These are phyloP conservation scores for Notodonta dromedarius DNA, from an alignment of 2,888 invertebrate genomes.

Conservation along the genomic window DNA sequence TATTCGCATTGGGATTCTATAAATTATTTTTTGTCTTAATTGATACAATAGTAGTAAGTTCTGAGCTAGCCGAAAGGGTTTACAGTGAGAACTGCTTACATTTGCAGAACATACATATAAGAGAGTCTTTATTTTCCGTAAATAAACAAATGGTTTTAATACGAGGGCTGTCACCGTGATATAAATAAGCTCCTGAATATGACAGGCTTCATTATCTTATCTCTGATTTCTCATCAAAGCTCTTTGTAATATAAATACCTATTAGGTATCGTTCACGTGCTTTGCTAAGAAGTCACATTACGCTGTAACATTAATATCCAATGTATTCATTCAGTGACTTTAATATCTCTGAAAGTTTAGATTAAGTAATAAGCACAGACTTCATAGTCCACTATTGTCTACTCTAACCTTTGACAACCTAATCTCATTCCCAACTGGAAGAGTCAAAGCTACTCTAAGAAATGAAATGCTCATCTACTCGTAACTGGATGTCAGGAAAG, in stretches of 20 bases:
- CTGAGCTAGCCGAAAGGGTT: neutral
- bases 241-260: neutral
- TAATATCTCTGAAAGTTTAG: no score
- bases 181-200: neutral
- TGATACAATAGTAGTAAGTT: neutral
- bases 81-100: neutral
- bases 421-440: no score
- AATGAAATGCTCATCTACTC: no score
- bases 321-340: no score
- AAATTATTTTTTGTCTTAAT: neutral
- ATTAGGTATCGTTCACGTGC: neutral
- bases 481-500: no score
- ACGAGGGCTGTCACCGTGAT: neutral
- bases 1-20: no score
- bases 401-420: no score
- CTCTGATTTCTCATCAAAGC: constrained; percentile 3
- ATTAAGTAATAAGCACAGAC: no score
- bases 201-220: neutral
- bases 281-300: no score
- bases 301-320: no score
- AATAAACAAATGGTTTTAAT: neutral
- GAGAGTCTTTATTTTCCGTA: neutral
- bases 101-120: neutral
- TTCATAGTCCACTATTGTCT: no score
- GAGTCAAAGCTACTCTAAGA: no score